A percentile compares a stretch with the other conserved stretches of the same genome.
phyloP scores from a whole-genome alignment of 2,113 vertebrate genomes.

The Hystrix cristata region DNA sequence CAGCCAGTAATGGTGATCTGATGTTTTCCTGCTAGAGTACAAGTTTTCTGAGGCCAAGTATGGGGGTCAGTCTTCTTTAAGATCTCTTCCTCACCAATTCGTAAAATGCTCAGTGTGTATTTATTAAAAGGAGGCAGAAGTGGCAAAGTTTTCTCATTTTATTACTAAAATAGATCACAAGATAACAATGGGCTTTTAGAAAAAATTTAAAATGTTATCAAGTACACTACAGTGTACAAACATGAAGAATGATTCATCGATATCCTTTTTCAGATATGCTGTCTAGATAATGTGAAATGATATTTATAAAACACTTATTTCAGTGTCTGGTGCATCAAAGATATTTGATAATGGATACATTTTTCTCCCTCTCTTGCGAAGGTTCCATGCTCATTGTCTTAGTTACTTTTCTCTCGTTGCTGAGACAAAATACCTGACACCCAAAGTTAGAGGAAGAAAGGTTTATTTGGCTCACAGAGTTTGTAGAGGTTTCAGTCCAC shows the following conservation, averaged over 20 bases:
- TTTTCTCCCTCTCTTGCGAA: background rate
- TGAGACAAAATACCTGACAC: too few relatives aligned
- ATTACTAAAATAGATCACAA: background rate
- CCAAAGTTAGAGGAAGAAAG: too few relatives aligned
- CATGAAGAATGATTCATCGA: background rate
- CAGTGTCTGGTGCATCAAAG: background rate
- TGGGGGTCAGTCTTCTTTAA: background rate
- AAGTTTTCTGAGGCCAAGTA: background rate
- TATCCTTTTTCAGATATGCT: background rate
- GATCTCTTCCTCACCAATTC: background rate
- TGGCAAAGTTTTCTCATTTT: background rate
- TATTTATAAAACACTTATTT: background rate
- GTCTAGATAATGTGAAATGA: background rate
- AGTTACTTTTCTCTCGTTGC: too few relatives aligned
- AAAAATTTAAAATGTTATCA: background rate
- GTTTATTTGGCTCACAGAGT: too few relatives aligned
- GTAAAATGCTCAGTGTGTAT: background rate
- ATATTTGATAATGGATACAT: background rate
- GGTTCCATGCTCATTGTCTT: too few relatives aligned
- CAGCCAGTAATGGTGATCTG: background rate
- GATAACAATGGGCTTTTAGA: background rate
- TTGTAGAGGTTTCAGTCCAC: too few relatives aligned
- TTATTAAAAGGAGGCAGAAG: background rate
- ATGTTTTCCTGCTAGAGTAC: background rate
- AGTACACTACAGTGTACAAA: background rate